These are phyloP conservation scores for Drosophila heteroneura DNA, from an alignment of 2,888 invertebrate species.

Conservation along the genomic window DNA sequence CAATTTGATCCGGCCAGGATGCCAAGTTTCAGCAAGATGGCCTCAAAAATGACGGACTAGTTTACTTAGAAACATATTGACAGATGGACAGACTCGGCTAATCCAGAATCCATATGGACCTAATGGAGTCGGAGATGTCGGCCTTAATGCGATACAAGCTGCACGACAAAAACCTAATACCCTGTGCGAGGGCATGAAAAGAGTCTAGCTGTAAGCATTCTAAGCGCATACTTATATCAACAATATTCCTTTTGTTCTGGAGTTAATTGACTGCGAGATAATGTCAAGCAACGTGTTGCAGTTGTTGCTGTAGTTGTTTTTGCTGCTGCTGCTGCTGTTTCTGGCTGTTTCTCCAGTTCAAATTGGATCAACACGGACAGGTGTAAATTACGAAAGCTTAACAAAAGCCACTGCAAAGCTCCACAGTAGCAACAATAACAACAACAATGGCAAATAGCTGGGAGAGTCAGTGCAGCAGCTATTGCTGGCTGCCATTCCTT, in stretches of 20 bases:
- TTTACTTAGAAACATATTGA: not conserved
- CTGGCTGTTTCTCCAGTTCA: slow-evolving; percentile 1
- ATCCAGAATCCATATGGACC: not conserved
- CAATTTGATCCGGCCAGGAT: not conserved
- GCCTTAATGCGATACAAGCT: not conserved
- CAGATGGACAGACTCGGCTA: not conserved
- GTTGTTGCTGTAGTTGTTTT: not conserved
- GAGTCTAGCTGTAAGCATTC: not conserved
- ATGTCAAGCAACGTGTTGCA: slow-evolving; percentile 1
- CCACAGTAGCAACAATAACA: slow-evolving; percentile 10
- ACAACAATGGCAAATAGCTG: slow-evolving; percentile 1
- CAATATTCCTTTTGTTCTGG: slow-evolving; percentile 1
- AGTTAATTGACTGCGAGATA: slow-evolving; percentile 22
- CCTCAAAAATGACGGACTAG: not conserved
- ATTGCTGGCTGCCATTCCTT: slow-evolving; percentile 9
- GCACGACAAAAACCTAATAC: not conserved
- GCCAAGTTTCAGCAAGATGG: not conserved
- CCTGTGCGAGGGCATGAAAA: not conserved
- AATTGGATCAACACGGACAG: slow-evolving; percentile 66
- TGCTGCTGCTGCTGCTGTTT: not conserved
- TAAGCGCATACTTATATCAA: not conserved
- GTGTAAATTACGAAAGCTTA: slow-evolving; percentile 74
- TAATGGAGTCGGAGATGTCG: not conserved
- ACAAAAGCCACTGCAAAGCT: slow-evolving; percentile 63
- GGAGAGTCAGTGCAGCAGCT: slow-evolving; percentile 26